phyloP scores from a whole-genome alignment of 2,113 vertebrate genomes.

The Monopterus albus region DNA sequence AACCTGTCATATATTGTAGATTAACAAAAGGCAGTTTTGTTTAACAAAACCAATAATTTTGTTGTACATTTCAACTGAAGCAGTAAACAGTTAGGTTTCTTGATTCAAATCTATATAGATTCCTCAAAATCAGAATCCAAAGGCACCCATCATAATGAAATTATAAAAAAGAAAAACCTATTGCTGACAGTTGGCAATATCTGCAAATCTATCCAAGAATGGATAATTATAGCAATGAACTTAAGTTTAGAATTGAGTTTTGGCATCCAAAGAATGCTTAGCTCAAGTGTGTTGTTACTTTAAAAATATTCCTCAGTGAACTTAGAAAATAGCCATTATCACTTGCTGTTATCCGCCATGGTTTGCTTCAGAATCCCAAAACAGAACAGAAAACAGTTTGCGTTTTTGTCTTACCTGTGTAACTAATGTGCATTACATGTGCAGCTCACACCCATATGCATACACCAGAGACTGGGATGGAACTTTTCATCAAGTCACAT shows the following conservation, averaged over 20 bases:
- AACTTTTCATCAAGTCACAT: slow-evolving; percentile 71
- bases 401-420: slow-evolving; percentile 9
- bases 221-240: too few species aligned
- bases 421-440: slow-evolving; percentile 12
- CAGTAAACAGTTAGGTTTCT: too few species aligned
- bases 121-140: too few species aligned
- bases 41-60: too few species aligned
- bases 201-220: background rate
- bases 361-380: slow-evolving; percentile 14
- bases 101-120: too few species aligned
- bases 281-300: slow-evolving; percentile 28
- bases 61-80: too few species aligned
- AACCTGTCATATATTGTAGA: background rate
- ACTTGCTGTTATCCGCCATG: slow-evolving; percentile 27
- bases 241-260: too few species aligned
- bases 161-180: background rate
- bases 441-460: slow-evolving; percentile 5
- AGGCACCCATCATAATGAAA: background rate
- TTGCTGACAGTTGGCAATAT: background rate
- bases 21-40: background rate
- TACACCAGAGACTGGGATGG: slow-evolving; percentile 33
- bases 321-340: slow-evolving; percentile 47
- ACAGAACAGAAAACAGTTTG: background rate
- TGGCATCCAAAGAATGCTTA: too few species aligned
- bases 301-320: slow-evolving; percentile 34